Evolutionary conservation across 2,113 vertebrate genomes (phyloP).

Genomic region (Glaucidium brasilianum): DNA sequence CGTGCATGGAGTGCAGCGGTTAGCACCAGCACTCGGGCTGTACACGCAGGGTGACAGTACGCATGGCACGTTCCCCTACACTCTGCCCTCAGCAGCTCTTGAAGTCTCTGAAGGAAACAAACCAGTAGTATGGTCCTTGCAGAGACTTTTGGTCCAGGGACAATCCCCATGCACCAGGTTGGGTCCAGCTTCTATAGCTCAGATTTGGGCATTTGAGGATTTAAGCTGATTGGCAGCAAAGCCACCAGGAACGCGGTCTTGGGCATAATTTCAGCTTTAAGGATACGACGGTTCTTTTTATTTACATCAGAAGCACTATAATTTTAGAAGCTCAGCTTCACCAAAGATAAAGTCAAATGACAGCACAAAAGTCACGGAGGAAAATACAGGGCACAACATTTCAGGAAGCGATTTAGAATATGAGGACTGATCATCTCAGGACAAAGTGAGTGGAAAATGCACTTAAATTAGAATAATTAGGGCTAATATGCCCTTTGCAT

Average conservation of each 20-base stretch:
- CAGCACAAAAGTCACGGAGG: background rate
- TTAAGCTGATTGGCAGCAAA: background rate
- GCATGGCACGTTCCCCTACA: background rate
- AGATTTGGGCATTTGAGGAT: background rate
- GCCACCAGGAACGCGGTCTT: background rate
- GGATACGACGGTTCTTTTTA: background rate
- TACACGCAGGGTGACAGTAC: fast-evolving
- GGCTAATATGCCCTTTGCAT: background rate
- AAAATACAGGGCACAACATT: background rate
- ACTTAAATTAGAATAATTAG: background rate
- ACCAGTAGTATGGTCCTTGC: background rate
- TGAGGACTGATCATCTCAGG: background rate
- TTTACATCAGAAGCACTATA: background rate
- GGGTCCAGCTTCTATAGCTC: background rate
- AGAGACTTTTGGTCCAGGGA: background rate
- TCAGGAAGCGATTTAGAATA: background rate
- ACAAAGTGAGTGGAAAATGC: background rate
- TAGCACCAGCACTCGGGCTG: too few species aligned
- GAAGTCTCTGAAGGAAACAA: background rate
- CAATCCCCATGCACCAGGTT: too few species aligned
- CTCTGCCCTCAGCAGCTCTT: background rate
- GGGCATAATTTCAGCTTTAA: background rate
- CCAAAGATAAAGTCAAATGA: background rate
- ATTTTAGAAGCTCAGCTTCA: background rate
- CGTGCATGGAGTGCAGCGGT: fast-evolving